Evolutionary conservation across 2,113 vertebrate genomes (phyloP).

Genomic region (Tachycineta bicolor): DNA sequence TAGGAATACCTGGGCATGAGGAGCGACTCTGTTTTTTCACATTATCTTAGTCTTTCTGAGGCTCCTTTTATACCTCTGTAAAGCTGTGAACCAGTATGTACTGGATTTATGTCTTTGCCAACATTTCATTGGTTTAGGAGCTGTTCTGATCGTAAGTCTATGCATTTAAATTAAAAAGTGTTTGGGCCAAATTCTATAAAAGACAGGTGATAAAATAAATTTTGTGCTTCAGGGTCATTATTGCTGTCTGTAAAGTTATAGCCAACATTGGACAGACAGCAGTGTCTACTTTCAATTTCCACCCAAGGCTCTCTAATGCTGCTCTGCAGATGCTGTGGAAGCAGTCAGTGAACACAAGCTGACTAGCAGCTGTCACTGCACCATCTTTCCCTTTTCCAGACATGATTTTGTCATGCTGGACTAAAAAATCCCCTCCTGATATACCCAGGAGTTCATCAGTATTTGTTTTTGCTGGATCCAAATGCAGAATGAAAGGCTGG

Average conservation of each 20-base stretch:
- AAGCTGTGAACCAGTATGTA: slow-evolving; percentile 35
- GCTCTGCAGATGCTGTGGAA: not conserved
- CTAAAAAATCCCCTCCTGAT: not conserved
- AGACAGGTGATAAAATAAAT: slow-evolving; percentile 55
- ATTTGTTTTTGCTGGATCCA: not conserved
- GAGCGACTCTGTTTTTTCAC: slow-evolving; percentile 8
- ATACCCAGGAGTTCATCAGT: not conserved
- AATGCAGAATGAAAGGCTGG: not conserved
- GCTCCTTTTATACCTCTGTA: slow-evolving; percentile 28
- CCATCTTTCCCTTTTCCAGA: not conserved
- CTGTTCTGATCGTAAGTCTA: slow-evolving; percentile 36
- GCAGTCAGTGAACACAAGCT: not conserved
- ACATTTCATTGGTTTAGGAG: slow-evolving; percentile 52
- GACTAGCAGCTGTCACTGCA: slow-evolving; percentile 9
- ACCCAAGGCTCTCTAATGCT: not conserved
- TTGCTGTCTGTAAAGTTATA: slow-evolving; percentile 33
- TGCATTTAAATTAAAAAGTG: slow-evolving; percentile 67
- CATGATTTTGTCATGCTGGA: not conserved
- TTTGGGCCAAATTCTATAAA: slow-evolving; percentile 63
- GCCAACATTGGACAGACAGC: not conserved
- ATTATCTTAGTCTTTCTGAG: not conserved
- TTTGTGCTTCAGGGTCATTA: slow-evolving; percentile 24
- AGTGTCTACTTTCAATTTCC: not conserved
- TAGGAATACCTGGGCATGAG: not conserved
- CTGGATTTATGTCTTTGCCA: slow-evolving; percentile 53